phyloP scores from a whole-genome alignment of 1,140 invertebrate species.

The Drosophila punjabiensis region DNA sequence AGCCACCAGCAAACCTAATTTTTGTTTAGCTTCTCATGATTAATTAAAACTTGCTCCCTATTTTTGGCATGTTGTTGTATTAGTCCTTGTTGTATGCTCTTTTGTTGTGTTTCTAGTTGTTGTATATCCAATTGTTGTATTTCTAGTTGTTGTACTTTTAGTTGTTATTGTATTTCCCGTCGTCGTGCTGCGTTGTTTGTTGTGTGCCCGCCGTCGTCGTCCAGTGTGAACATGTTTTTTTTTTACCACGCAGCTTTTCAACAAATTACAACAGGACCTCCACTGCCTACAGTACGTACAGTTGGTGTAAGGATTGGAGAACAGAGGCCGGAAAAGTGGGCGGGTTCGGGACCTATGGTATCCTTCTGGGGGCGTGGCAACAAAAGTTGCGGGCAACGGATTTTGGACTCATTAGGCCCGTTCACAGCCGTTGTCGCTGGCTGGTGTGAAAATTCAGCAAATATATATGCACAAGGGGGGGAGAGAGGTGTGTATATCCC shows the following conservation, averaged over 20 bases:
- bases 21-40: conserved; percentile 74
- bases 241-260: conserved; percentile 73
- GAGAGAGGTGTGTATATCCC: conserved; percentile 9
- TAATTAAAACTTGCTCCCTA: conserved; percentile 74
- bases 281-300: conserved; percentile 2
- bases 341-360: conserved; percentile 12
- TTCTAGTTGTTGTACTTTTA: neutral
- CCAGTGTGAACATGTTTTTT: conserved; percentile 58
- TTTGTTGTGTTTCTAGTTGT: conserved; percentile 15
- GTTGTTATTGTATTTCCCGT: conserved; percentile 26
- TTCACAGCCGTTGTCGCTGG: conserved; percentile 42
- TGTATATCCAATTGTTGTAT: conserved; percentile 4
- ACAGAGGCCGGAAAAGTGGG: conserved; percentile 11
- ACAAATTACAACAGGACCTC: conserved; percentile 64
- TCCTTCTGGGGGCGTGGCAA: conserved; percentile 21
- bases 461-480: conserved; percentile 29
- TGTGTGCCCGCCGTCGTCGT: conserved; percentile 5
- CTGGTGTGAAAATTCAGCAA: conserved; percentile 76
- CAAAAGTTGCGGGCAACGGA: conserved; percentile 71
- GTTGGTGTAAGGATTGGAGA: conserved; percentile 2
- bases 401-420: conserved; percentile 77
- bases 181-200: conserved; percentile 15
- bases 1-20: conserved; percentile 30
- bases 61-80: conserved; percentile 26
- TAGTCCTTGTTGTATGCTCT: conserved; percentile 19